These are phyloP conservation scores for Nomada goodeniana DNA, from an alignment of 2,888 invertebrate genomes.

Conservation along the genomic window DNA sequence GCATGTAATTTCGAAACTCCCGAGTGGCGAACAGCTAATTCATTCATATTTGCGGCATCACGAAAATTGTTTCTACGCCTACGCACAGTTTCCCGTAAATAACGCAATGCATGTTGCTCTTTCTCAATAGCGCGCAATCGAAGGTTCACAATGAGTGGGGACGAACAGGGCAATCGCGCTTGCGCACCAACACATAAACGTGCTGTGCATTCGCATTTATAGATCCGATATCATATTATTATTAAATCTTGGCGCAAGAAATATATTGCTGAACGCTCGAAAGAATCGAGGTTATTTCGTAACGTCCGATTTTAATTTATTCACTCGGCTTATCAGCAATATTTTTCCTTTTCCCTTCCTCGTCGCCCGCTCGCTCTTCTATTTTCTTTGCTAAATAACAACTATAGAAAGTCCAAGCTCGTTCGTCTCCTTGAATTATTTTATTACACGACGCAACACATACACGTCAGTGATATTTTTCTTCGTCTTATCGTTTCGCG, in stretches of 20 bases:
- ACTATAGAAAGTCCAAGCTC: not conserved
- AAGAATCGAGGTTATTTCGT: conserved; percentile 44
- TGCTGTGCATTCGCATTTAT: conserved; percentile 42
- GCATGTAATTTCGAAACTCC: not conserved
- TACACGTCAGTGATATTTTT: not conserved
- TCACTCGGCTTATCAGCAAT: conserved; percentile 34
- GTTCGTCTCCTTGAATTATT: not conserved
- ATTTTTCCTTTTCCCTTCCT: not conserved
- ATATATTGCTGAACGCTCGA: conserved; percentile 46
- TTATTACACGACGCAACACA: not conserved
- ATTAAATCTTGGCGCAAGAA: conserved; percentile 59
- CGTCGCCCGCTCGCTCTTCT: not conserved
- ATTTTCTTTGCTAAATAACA: conserved; percentile 17
- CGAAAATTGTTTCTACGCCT: conserved; percentile 49
- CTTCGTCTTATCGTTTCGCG: not conserved
- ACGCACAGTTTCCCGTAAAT: conserved; percentile 58
- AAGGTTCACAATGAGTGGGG: conserved; percentile 12
- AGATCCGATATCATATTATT: conserved; percentile 65
- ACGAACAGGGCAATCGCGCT: conserved; percentile 1
- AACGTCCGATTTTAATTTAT: conserved; percentile 48
- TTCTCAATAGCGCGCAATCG: conserved; percentile 61
- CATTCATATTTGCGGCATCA: not conserved
- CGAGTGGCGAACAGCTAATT: not conserved
- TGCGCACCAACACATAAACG: conserved; percentile 12
- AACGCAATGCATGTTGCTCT: conserved; percentile 61